Conservation (phyloP, 2,113 vertebrate species). For the Rhinolophus sinicus region DNA sequence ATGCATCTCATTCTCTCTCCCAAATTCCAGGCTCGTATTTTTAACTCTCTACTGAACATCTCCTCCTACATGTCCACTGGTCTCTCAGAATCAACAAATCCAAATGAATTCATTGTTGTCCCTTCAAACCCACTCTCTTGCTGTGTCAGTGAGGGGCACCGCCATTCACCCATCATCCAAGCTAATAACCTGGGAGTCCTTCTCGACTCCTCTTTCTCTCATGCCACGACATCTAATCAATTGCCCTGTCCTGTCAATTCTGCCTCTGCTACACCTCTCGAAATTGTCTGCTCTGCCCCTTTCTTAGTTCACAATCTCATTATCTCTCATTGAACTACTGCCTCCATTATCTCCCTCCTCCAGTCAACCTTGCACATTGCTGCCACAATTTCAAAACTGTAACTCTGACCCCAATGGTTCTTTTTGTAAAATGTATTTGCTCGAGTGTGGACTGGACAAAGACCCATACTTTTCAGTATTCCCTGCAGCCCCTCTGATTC, state of each 20-base stretch:
- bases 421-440: background rate
- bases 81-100: background rate
- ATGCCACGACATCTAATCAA: background rate
- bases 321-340: slow-evolving; percentile 53
- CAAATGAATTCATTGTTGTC: background rate
- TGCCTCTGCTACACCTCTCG: background rate
- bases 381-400: background rate
- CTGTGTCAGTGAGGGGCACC: background rate
- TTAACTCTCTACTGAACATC: background rate
- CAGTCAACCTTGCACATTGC: background rate
- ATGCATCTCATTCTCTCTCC: background rate
- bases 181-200: background rate
- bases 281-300: slow-evolving; percentile 35
- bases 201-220: background rate
- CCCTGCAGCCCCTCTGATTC: background rate
- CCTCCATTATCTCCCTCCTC: background rate
- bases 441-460: background rate
- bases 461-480: background rate
- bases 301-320: slow-evolving; percentile 51
- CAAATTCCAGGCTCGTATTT: background rate
- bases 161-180: background rate
- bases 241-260: slow-evolving; percentile 1
- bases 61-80: background rate
- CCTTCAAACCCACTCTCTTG: background rate
- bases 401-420: background rate